These are phyloP conservation scores for Dendrocopos noguchii DNA, from an alignment of 2,113 vertebrate genomes.

Conservation along the genomic window DNA sequence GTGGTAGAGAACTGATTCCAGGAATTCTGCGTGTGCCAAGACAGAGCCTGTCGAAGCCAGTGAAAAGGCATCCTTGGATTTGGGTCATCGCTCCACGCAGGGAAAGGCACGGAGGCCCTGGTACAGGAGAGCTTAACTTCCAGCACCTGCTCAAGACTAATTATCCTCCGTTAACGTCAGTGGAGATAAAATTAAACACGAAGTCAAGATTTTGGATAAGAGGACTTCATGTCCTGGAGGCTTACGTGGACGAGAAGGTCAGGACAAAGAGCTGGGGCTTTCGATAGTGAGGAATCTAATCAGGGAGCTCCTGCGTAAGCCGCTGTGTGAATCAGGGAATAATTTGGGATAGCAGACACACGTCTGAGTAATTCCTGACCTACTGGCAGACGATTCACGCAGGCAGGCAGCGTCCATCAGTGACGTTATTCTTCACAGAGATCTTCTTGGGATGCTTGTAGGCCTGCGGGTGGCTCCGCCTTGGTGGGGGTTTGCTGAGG, in stretches of 20 bases:
- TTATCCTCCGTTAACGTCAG: slow-evolving; percentile 36
- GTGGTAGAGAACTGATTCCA: slow-evolving; percentile 49
- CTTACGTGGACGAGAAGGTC: slow-evolving; percentile 15
- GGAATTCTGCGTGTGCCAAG: slow-evolving; percentile 33
- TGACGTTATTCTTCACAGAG: background rate
- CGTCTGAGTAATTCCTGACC: slow-evolving; percentile 63
- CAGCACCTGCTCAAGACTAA: background rate
- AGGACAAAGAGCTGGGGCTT: background rate
- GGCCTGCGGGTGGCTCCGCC: background rate
- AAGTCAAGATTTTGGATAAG: slow-evolving; percentile 67
- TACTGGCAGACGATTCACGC: background rate
- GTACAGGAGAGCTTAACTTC: slow-evolving; percentile 27
- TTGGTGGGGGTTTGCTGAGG: background rate
- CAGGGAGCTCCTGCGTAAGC: slow-evolving; percentile 60
- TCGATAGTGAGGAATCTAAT: slow-evolving; percentile 55
- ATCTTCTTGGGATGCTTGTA: background rate
- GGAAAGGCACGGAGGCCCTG: background rate
- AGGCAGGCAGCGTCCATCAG: slow-evolving; percentile 41
- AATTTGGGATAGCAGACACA: slow-evolving; percentile 33
- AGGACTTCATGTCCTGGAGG: background rate
- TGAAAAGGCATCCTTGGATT: slow-evolving; percentile 55
- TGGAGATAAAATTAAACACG: slow-evolving; percentile 37
- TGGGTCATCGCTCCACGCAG: background rate
- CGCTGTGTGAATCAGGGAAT: slow-evolving; percentile 52
- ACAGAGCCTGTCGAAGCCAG: slow-evolving; percentile 21